Percentiles rank a stretch among this genome's conserved stretches.
Conservation (phyloP, 2,888 invertebrate species). For the Heliconius erato region DNA sequence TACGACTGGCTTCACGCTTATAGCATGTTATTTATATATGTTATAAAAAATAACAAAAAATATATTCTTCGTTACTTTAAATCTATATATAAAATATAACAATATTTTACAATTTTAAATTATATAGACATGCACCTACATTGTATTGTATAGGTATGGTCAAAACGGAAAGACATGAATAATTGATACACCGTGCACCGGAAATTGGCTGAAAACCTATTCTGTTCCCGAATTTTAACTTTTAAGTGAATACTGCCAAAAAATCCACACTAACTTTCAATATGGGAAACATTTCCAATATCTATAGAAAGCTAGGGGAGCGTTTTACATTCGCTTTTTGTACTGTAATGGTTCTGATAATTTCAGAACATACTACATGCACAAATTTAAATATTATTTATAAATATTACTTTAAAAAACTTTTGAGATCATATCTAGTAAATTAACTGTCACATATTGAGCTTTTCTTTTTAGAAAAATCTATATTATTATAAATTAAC, state of each 20-base stretch:
- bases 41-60: too few species aligned
- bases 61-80: too few species aligned
- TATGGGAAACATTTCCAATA: slow-evolving; percentile 29
- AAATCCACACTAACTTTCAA: slow-evolving; percentile 31
- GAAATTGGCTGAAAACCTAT: slow-evolving; percentile 63
- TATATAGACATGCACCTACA: not conserved
- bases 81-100: too few species aligned
- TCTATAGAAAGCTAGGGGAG: not conserved
- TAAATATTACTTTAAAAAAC: not conserved
- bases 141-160: not conserved
- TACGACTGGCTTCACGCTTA: not conserved
- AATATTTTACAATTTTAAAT: too few species aligned
- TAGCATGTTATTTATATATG: too few species aligned
- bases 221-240: slow-evolving; percentile 58
- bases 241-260: slow-evolving; percentile 50
- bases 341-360: not conserved
- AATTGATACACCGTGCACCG: slow-evolving; percentile 48
- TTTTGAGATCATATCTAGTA: not conserved
- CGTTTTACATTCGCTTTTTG: slow-evolving; percentile 1
- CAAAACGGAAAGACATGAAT: slow-evolving; percentile 36
- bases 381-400: not conserved
- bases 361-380: not conserved
- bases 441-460: not conserved
- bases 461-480: not conserved
- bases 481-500: not conserved